A percentile compares a stretch with the other conserved stretches of the same genome.
Conservation (phyloP, 2,113 vertebrate genomes). For the Antennarius striatus region DNA sequence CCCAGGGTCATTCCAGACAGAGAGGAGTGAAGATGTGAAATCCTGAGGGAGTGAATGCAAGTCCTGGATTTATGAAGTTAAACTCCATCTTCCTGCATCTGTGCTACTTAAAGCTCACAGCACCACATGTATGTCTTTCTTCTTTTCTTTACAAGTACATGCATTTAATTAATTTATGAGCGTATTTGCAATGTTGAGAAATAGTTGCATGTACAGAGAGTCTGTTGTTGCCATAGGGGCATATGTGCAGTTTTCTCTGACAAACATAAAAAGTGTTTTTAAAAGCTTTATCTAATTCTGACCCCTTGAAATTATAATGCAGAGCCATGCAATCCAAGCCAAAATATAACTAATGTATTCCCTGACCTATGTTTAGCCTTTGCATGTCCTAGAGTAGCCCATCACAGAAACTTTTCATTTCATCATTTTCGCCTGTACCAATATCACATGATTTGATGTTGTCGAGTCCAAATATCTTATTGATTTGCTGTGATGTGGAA, state of each 20-base stretch:
- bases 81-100: conserved; percentile 14
- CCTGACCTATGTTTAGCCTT: conserved; percentile 21
- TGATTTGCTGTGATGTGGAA: conserved; percentile 11
- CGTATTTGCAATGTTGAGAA: conserved; percentile 16
- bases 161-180: conserved; percentile 7
- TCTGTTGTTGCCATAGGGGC: conserved; percentile 3
- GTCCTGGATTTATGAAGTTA: conserved; percentile 29
- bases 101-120: conserved; percentile 9
- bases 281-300: conserved; percentile 8
- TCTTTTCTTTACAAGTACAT: background rate
- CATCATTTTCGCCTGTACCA: conserved; percentile 5
- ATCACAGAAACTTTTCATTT: background rate
- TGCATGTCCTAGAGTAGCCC: conserved; percentile 10
- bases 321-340: conserved; percentile 15
- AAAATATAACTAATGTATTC: conserved; percentile 17
- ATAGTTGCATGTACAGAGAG: background rate
- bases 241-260: background rate
- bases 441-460: background rate
- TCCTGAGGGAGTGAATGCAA: conserved; percentile 38
- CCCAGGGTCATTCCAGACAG: conserved; percentile 32
- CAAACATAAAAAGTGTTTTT: conserved; percentile 5
- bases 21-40: conserved; percentile 37
- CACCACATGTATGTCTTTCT: background rate
- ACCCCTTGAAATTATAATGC: conserved; percentile 12
- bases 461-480: conserved; percentile 13